phyloP scores from a whole-genome alignment of 2,888 invertebrate species.

The Tetanocera ferruginea region DNA sequence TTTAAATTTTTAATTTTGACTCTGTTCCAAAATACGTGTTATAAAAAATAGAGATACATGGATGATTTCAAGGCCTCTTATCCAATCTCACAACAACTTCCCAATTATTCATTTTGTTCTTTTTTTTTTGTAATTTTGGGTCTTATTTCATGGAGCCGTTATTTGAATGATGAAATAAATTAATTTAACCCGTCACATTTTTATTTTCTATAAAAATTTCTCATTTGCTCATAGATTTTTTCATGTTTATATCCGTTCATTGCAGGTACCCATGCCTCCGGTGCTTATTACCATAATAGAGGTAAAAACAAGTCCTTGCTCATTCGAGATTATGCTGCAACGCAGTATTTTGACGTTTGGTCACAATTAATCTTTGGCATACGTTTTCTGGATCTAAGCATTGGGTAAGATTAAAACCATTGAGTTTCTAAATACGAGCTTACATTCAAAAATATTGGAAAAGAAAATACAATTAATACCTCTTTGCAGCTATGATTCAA shows the following conservation, averaged over 20 bases:
- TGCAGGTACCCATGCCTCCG: conserved; percentile 76
- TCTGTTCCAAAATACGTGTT: no score
- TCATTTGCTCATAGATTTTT: no score
- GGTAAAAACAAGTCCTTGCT: conserved; percentile 57
- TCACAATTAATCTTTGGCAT: conserved; percentile 87
- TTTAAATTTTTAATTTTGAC: no score
- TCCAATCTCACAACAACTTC: no score
- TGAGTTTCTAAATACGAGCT: background rate
- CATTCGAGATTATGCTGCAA: conserved; percentile 68
- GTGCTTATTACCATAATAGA: conserved; percentile 70
- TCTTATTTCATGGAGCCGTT: no score
- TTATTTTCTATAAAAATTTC: no score
- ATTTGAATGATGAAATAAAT: no score
- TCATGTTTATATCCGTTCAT: conserved; percentile 44
- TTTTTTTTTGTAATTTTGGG: no score
- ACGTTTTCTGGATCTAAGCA: conserved; percentile 84
- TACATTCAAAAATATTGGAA: background rate
- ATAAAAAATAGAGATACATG: no score
- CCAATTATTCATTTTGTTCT: no score
- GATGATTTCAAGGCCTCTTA: no score
- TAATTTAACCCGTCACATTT: no score
- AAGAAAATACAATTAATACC: background rate
- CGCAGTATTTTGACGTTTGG: conserved; percentile 85
- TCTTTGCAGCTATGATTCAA: conserved; percentile 53
- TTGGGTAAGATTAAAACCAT: conserved; percentile 76